Percentiles rank a stretch among this genome's conserved stretches.
phyloP scores from a whole-genome alignment of 2,113 vertebrate genomes.

The Shinisaurus crocodilurus region DNA sequence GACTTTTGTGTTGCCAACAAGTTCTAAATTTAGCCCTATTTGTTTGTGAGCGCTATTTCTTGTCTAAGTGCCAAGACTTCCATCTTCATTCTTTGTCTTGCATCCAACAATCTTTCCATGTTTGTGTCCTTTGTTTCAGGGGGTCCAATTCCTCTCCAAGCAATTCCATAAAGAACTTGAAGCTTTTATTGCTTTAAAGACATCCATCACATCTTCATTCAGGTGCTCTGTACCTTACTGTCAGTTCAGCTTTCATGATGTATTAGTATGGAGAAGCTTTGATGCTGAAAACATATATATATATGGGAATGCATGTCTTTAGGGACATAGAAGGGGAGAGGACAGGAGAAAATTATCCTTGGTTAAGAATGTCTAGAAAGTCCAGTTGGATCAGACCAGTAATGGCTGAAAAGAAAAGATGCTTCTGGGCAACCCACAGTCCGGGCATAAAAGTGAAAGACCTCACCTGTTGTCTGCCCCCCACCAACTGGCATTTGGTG shows the following conservation, averaged over 20 bases:
- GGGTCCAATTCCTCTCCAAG: neutral
- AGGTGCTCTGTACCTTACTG: neutral
- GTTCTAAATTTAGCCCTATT: constrained; percentile 51
- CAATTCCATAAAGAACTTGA: neutral
- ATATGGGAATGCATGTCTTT: neutral
- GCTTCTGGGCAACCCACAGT: no score
- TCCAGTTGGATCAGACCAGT: no score
- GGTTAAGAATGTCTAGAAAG: neutral
- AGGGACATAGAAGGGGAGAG: neutral
- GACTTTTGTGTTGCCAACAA: constrained; percentile 4
- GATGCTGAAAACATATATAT: neutral
- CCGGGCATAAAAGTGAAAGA: no score
- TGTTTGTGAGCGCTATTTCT: constrained; percentile 22
- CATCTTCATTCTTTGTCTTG: constrained; percentile 19
- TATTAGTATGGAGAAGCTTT: neutral
- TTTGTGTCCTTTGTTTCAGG: neutral
- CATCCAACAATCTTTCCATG: constrained; percentile 28
- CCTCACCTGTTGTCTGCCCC: no score
- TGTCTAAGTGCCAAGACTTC: constrained; percentile 28
- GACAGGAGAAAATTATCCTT: neutral
- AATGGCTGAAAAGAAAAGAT: no score
- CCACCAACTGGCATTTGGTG: no score
- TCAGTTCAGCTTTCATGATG: neutral
- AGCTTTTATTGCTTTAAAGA: neutral
- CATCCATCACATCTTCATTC: neutral